Conservation (phyloP, 1,140 invertebrate species). For the Archivesica marissinica region DNA sequence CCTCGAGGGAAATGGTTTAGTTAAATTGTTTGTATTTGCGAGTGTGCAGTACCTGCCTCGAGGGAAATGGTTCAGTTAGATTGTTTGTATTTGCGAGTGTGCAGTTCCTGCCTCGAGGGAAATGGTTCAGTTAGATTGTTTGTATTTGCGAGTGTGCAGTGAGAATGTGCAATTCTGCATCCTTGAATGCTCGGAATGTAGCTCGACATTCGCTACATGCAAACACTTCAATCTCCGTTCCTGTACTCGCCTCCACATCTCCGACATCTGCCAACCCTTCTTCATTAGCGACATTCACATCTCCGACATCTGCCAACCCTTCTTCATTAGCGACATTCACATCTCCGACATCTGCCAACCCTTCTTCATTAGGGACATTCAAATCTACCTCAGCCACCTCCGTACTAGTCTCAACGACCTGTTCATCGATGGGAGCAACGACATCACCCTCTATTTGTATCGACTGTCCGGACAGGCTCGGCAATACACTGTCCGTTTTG, state of each 20-base stretch:
- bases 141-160: slow-evolving; percentile 40
- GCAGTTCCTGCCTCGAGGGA: no score
- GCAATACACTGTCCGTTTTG: background rate
- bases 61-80: slow-evolving; percentile 18
- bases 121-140: background rate
- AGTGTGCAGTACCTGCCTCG: no score
- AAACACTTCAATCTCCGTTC: slow-evolving; percentile 46
- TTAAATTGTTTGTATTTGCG: no score
- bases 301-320: background rate
- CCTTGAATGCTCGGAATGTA: slow-evolving; percentile 38
- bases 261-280: background rate
- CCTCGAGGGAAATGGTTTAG: no score
- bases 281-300: background rate
- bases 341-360: background rate
- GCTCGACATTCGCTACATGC: slow-evolving; percentile 66
- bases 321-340: no score
- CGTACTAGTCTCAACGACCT: background rate
- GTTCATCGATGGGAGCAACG: background rate
- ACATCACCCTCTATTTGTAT: background rate
- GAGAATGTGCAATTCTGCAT: slow-evolving; percentile 53
- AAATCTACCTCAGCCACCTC: background rate
- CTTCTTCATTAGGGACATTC: background rate
- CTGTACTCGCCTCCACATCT: background rate
- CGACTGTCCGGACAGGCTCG: background rate
- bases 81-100: background rate